Percentiles rank a stretch among this genome's conserved stretches.
These are phyloP conservation scores for Dryomyza anilis DNA, from an alignment of 2,888 invertebrate genomes.

Conservation along the genomic window DNA sequence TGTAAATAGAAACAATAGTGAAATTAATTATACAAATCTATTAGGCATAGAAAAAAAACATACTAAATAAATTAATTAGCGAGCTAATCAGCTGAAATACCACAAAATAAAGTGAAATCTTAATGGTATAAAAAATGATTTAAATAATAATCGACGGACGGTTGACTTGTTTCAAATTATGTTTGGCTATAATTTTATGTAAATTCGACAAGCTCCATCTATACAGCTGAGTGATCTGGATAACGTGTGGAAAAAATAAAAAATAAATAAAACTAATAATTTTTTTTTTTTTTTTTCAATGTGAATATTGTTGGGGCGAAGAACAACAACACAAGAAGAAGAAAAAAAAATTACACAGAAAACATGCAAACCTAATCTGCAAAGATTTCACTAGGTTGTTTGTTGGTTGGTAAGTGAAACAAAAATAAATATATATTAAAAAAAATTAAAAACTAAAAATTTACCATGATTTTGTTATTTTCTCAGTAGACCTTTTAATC, in stretches of 20 bases:
- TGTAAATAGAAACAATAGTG: slow-evolving; percentile 66
- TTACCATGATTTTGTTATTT: background rate
- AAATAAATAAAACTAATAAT: background rate
- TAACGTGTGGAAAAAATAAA: slow-evolving; percentile 17
- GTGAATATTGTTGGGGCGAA: background rate
- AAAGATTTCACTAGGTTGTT: slow-evolving; percentile 14
- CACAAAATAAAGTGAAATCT: background rate
- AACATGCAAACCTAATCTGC: slow-evolving; percentile 7
- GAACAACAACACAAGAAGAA: background rate
- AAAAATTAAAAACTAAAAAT: no score
- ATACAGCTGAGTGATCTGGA: slow-evolving; percentile 12
- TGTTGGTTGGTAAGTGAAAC: background rate
- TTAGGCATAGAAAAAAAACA: slow-evolving; percentile 67
- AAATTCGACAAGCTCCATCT: background rate
- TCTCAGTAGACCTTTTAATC: slow-evolving; percentile 16
- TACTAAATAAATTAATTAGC: slow-evolving; percentile 40
- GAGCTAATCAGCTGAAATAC: background rate
- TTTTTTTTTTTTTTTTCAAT: background rate
- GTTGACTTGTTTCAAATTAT: no score
- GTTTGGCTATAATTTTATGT: background rate
- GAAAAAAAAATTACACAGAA: slow-evolving; percentile 4
- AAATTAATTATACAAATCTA: slow-evolving; percentile 28
- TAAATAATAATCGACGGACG: background rate
- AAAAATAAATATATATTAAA: no score
- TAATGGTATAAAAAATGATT: background rate